These are phyloP conservation scores for Nothocercus nigrocapillus DNA, from an alignment of 2,113 vertebrate species.

Conservation along the genomic window DNA sequence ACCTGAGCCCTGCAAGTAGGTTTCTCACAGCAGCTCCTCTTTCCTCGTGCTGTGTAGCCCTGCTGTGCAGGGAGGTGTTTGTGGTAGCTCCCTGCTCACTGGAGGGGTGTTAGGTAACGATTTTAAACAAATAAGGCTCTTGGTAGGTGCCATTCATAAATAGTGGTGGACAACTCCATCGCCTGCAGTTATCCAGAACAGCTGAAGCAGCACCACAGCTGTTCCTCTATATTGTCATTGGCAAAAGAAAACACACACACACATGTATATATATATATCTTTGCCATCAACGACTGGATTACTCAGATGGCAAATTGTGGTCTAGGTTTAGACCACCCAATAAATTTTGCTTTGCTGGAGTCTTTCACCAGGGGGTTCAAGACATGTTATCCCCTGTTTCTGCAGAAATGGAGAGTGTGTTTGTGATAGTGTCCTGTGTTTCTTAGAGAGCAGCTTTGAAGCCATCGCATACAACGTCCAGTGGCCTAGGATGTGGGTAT, in stretches of 20 bases:
- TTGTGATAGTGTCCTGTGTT: background rate
- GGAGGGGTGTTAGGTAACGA: background rate
- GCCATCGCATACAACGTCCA: background rate
- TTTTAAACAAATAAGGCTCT: background rate
- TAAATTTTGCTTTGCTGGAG: background rate
- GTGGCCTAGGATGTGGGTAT: background rate
- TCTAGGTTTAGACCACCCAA: background rate
- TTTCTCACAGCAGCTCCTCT: background rate
- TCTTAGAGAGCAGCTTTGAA: background rate
- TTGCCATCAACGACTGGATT: background rate
- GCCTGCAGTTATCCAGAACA: background rate
- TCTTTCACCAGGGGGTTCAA: accelerated
- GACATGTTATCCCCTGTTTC: background rate
- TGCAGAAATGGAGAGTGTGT: background rate
- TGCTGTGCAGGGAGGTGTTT: background rate
- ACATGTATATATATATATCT: background rate
- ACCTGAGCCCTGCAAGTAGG: background rate
- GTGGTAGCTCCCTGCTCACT: background rate
- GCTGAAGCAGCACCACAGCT: background rate
- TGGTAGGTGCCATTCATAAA: accelerated
- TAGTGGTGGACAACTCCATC: background rate
- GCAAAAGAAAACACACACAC: background rate
- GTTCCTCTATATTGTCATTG: background rate
- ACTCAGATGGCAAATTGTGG: background rate
- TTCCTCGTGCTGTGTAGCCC: background rate